Conservation (phyloP, 1,140 invertebrate genomes). For the Cephus cinctus region DNA sequence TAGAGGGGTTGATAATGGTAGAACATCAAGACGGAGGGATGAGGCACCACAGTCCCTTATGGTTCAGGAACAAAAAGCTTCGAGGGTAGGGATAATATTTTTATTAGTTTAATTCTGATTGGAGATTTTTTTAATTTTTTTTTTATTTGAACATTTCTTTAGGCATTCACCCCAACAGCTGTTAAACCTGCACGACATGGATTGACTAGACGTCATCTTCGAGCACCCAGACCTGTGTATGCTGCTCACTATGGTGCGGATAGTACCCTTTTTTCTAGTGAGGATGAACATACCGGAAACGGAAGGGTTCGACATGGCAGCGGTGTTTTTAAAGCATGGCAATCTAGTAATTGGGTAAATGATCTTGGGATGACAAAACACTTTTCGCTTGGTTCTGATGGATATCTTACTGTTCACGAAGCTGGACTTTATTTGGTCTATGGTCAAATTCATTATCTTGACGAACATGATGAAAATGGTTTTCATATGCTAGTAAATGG, state of each 20-base stretch:
- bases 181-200: slow-evolving; percentile 21
- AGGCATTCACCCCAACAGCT: too few relatives aligned
- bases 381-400: slow-evolving; percentile 46
- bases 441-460: slow-evolving; percentile 67
- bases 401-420: slow-evolving; percentile 58
- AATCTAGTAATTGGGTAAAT: slow-evolving; percentile 52
- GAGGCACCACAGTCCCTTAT: slow-evolving; percentile 4
- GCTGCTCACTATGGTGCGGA: slow-evolving; percentile 46
- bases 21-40: too few relatives aligned
- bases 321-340: slow-evolving; percentile 56
- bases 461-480: slow-evolving; percentile 65
- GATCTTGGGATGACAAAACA: slow-evolving; percentile 44
- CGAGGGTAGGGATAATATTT: too few relatives aligned
- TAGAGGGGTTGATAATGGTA: too few relatives aligned
- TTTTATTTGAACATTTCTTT: too few relatives aligned
- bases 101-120: too few relatives aligned
- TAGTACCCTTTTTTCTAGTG: slow-evolving; percentile 24
- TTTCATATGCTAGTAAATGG: slow-evolving; percentile 61
- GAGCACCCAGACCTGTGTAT: slow-evolving; percentile 27
- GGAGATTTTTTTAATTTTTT: too few relatives aligned
- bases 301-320: slow-evolving; percentile 54
- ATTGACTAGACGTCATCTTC: slow-evolving; percentile 28
- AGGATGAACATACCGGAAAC: slow-evolving; percentile 49
- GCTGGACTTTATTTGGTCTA: slow-evolving; percentile 67
- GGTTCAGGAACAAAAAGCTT: too few relatives aligned